These are phyloP conservation scores for Muschampia plurimacula DNA, from an alignment of 2,888 invertebrate genomes.

Conservation along the genomic window DNA sequence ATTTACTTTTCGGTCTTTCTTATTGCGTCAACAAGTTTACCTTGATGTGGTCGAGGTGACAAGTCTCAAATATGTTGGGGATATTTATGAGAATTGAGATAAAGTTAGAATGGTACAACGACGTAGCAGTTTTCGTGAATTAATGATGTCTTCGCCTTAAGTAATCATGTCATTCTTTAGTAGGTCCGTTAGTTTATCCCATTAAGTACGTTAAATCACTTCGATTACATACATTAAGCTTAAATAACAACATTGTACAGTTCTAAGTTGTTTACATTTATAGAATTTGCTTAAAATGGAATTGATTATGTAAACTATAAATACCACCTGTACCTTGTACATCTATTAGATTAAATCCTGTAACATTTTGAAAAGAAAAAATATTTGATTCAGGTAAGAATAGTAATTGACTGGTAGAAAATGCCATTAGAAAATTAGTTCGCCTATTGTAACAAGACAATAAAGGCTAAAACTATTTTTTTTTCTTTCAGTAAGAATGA, in stretches of 20 bases:
- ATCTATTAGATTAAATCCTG: no score
- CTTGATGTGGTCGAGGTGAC: slow-evolving; percentile 25
- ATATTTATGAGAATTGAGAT: slow-evolving; percentile 25
- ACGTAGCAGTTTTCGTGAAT: neutral
- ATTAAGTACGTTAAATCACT: neutral
- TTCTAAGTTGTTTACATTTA: no score
- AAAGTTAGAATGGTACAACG: neutral
- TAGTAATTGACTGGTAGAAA: no score
- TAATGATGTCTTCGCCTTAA: neutral
- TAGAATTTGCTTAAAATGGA: neutral
- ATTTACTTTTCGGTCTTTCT: slow-evolving; percentile 59
- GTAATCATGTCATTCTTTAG: neutral
- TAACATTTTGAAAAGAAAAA: no score
- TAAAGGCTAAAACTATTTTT: no score
- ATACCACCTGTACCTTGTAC: no score
- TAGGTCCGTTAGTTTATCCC: neutral
- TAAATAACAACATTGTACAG: no score
- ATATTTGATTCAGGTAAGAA: no score
- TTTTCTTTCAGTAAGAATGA: no score
- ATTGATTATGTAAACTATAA: no score
- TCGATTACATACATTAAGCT: neutral
- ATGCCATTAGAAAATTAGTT: no score
- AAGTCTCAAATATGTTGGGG: slow-evolving; percentile 9
- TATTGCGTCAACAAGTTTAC: slow-evolving; percentile 48
- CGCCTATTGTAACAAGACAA: no score